These are phyloP conservation scores for Siderastrea siderea DNA, from an alignment of 92 coral and sea anemone genomes.

Conservation along the genomic window DNA sequence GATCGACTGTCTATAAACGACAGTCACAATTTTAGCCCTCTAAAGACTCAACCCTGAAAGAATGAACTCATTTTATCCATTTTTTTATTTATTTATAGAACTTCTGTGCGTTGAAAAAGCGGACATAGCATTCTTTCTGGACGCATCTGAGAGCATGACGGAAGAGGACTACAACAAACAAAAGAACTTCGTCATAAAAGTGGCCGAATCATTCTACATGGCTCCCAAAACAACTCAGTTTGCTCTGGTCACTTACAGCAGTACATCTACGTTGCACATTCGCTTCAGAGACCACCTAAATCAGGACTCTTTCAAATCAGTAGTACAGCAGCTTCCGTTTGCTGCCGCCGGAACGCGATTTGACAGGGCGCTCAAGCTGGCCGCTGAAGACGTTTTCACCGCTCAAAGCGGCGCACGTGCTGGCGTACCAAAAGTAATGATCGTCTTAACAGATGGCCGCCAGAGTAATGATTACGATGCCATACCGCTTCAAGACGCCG, in stretches of 20 bases:
- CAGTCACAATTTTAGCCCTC: too few relatives aligned
- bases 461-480: slow-evolving; percentile 68
- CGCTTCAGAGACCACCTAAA: slow-evolving; percentile 39
- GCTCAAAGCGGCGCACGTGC: slow-evolving; percentile 48
- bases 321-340: slow-evolving; percentile 30
- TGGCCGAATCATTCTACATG: slow-evolving; percentile 77
- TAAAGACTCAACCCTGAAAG: too few relatives aligned
- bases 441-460: slow-evolving; percentile 71
- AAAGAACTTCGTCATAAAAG: slow-evolving; percentile 82
- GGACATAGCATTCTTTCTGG: slow-evolving; percentile 88
- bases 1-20: too few relatives aligned
- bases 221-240: slow-evolving; percentile 76
- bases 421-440: slow-evolving; percentile 74
- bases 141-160: slow-evolving; percentile 89
- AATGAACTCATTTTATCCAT: background rate
- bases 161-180: slow-evolving; percentile 75
- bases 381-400: slow-evolving; percentile 41
- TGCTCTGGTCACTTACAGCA: slow-evolving; percentile 83
- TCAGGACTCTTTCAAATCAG: slow-evolving; percentile 16
- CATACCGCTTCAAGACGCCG: slow-evolving; percentile 69
- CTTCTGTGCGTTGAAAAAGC: slow-evolving; percentile 71
- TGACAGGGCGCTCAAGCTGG: slow-evolving; percentile 44
- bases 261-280: slow-evolving; percentile 57
- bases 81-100: slow-evolving; percentile 24
- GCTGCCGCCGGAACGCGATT: slow-evolving; percentile 48